Conservation (phyloP, 2,113 vertebrate genomes). For the Leucopsar rothschildi region DNA sequence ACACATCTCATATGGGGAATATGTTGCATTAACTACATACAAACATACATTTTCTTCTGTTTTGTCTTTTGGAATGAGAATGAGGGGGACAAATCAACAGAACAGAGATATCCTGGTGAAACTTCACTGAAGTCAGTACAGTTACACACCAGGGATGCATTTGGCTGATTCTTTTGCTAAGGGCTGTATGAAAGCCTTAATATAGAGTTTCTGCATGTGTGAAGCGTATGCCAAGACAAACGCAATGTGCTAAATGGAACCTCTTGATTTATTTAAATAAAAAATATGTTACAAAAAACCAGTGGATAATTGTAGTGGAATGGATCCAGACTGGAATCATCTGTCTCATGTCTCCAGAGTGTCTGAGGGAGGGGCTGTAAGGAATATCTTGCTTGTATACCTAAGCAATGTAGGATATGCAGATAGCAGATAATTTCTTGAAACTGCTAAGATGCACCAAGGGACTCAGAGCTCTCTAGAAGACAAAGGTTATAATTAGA, state of each 20-base stretch:
- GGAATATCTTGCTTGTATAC: constrained; percentile 10
- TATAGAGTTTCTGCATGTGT: constrained; percentile 47
- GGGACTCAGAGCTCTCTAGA: neutral
- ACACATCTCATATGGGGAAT: neutral
- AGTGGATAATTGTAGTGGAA: constrained; percentile 54
- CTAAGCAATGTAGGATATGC: neutral
- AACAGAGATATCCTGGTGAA: neutral
- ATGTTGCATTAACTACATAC: neutral
- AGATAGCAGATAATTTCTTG: constrained; percentile 41
- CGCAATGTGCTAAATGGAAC: constrained; percentile 45
- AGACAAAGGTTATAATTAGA: constrained; percentile 45
- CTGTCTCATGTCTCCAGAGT: constrained; percentile 48
- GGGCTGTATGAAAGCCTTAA: constrained; percentile 37
- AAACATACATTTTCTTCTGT: neutral
- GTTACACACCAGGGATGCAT: constrained; percentile 45
- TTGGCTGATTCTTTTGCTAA: constrained; percentile 46
- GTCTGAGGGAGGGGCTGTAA: constrained; percentile 26
- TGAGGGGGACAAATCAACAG: neutral
- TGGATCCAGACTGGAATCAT: constrained; percentile 48
- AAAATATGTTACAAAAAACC: constrained; percentile 50
- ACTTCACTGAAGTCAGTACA: neutral
- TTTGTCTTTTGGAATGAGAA: constrained; percentile 20
- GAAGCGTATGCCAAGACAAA: constrained; percentile 62
- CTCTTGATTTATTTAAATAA: constrained; percentile 65
- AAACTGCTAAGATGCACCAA: neutral